Evolutionary conservation across 2,113 vertebrate species (phyloP), one percentile per base, ranked within the genome.

Genomic region (Puma concolor): DNA sequence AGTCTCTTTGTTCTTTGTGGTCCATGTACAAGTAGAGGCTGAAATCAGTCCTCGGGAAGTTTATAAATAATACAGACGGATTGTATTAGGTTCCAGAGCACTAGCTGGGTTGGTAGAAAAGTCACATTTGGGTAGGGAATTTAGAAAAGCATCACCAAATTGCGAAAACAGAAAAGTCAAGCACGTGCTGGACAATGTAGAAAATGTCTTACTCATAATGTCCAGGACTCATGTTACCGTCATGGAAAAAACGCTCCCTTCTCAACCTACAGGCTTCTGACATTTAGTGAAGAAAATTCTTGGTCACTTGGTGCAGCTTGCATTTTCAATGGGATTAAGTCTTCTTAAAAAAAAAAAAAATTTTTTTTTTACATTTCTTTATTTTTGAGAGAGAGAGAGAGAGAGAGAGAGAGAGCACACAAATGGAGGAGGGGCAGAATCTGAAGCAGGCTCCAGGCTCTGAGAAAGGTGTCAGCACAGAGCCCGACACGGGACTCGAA

Each of bases 71-170:
- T 41, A 81, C 50, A 95, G 88, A 91, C 0, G 2, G 50, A 44
- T 27, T 66, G 7, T 16, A 7, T 41, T n/a, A n/a, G 36, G 33
- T 54, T 54, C 8, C 36, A 79, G 60, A 95, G 60, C 38, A 7
- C 7, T 23, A 5, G 7, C n/a, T 52, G 72, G 63, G 27, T 64
- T 82, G 66, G 44, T n/a, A 66, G 48, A 71, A 88, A 93, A 36
- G 13, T 48, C 17, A 38, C 50, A 38, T 82, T 41, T 89, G 48
- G 64, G n/a, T 21, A 89, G 36, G 25, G 25, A 38, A 86, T 57
- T 95, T 91, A 91, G 80, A 79, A 90, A 95, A 66, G 52, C n/a
- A 48, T 74, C 36, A 72, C 23, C 69, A 92, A 94, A 63, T 9
- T 54, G 31, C 63, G 27, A 89, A 91, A 94, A 87, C 0, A 54